Evolutionary conservation across 1,140 invertebrate species (phyloP).

Genomic region (Hypsibius dujardini): DNA sequence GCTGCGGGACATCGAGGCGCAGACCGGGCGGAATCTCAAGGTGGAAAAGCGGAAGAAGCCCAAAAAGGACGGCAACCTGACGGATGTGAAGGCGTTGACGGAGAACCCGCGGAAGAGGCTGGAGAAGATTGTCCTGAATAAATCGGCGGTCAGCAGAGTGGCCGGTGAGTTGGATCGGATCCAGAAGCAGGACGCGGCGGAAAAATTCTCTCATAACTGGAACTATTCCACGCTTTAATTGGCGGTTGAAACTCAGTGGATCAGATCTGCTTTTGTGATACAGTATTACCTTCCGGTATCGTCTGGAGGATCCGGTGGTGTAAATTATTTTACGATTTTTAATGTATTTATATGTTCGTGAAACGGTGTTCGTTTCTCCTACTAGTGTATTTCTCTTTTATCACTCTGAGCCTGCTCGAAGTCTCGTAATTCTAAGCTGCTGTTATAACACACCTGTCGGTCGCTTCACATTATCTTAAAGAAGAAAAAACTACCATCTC

Average conservation of each 20-base stretch:
- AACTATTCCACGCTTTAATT: slow-evolving; percentile 38
- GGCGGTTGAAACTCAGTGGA: no score
- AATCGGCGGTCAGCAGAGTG: slow-evolving; percentile 33
- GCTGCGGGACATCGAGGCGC: slow-evolving; percentile 36
- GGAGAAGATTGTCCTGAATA: slow-evolving; percentile 26
- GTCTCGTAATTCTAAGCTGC: no score
- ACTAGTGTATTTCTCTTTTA: no score
- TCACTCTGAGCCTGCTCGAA: no score
- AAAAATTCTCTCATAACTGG: slow-evolving; percentile 43
- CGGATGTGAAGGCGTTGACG: slow-evolving; percentile 29
- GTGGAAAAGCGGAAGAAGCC: slow-evolving; percentile 21
- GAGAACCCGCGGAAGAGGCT: slow-evolving; percentile 31
- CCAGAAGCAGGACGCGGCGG: slow-evolving; percentile 34
- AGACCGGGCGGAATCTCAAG: slow-evolving; percentile 32
- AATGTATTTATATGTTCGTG: no score
- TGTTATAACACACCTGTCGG: no score
- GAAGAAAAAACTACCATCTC: no score
- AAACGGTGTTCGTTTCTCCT: no score
- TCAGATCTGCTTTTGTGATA: no score
- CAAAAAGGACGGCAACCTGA: slow-evolving; percentile 26
- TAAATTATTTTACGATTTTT: no score
- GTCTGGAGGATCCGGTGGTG: no score
- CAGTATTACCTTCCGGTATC: not conserved
- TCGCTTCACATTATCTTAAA: no score
- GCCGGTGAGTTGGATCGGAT: slow-evolving; percentile 32